Evolutionary conservation across 2,113 vertebrate genomes (phyloP).

Genomic region (Salminus brasiliensis): DNA sequence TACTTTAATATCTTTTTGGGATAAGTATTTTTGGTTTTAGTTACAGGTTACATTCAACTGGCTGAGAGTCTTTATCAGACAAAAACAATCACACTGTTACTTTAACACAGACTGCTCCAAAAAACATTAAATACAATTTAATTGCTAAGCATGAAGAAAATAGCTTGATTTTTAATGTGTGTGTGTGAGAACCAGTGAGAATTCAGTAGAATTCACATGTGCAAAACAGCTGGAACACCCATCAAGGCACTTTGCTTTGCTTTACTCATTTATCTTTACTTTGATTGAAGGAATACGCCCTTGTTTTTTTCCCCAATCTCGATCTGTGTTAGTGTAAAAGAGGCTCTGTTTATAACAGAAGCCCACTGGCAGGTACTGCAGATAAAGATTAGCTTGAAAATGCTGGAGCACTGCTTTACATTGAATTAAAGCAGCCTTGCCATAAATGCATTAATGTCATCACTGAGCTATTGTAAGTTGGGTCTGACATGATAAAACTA

Average conservation of each 20-base stretch:
- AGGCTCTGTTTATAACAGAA: neutral
- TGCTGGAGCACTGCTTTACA: neutral
- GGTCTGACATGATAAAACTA: neutral
- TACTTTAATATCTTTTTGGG: neutral
- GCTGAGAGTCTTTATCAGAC: neutral
- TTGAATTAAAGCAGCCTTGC: neutral
- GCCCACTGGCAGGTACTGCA: neutral
- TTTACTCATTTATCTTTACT: neutral
- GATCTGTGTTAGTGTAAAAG: neutral
- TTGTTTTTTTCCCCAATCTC: neutral
- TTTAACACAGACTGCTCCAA: no score
- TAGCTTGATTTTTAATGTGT: constrained; percentile 46
- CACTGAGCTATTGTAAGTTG: neutral
- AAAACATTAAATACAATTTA: neutral
- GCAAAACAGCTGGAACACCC: constrained; percentile 56
- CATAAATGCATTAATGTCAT: neutral
- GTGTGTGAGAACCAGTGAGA: neutral
- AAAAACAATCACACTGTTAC: neutral
- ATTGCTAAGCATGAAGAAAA: neutral
- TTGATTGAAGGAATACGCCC: neutral
- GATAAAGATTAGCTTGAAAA: neutral
- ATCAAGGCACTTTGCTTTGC: constrained; percentile 60
- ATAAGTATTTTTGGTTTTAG: neutral
- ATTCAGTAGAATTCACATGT: neutral
- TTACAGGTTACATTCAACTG: neutral